Conservation (phyloP, 2,113 vertebrate species). For the Chloebia gouldiae region DNA sequence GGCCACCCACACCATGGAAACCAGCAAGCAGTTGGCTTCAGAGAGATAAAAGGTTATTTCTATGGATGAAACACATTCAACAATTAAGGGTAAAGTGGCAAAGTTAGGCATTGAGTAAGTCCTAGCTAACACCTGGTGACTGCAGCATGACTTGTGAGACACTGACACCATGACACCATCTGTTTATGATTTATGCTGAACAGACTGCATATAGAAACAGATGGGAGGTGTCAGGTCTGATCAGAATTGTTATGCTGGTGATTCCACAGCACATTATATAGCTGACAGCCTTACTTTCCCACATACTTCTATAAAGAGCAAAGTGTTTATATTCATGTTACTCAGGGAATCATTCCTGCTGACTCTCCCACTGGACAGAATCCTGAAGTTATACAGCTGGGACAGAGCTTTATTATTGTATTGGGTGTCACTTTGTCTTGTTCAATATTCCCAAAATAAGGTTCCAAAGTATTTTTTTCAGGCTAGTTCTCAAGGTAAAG, state of each 20-base stretch:
- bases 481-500: neutral
- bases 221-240: constrained; percentile 55
- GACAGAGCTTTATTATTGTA: neutral
- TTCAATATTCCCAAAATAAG: neutral
- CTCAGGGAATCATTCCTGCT: neutral
- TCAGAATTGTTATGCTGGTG: constrained; percentile 27
- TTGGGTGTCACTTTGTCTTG: neutral
- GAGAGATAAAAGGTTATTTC: constrained; percentile 27
- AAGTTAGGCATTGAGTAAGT: neutral
- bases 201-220: constrained; percentile 61
- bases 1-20: constrained; percentile 16
- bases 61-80: neutral
- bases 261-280: constrained; percentile 8
- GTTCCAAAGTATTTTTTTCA: neutral
- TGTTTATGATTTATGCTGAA: constrained; percentile 38
- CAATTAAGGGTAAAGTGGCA: constrained; percentile 18
- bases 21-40: constrained; percentile 39
- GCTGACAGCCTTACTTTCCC: neutral
- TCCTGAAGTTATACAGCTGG: neutral
- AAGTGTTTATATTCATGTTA: neutral
- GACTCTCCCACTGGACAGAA: neutral
- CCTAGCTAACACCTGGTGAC: neutral
- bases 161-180: constrained; percentile 46
- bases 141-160: constrained; percentile 45
- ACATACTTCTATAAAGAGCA: constrained; percentile 17